Evolutionary conservation across 1,140 invertebrate species (phyloP), one percentile per base, ranked within the genome.

Genomic region (Matsumurasca onukii): DNA sequence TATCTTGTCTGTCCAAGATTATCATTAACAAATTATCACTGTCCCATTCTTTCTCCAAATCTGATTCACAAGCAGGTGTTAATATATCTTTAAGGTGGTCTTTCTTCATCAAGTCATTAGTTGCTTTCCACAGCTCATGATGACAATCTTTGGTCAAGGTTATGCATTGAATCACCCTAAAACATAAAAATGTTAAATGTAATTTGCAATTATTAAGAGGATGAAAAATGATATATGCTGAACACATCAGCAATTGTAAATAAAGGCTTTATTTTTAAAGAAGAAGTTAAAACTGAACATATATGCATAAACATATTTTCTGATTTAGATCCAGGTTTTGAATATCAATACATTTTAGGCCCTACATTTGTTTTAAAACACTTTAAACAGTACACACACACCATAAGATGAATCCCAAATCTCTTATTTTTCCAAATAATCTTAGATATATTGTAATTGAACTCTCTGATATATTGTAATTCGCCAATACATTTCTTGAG

Each of bases 101-200:
- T 79, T 92, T 89, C 64, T 86, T 82, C 1, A 93, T 90, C 39
- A 97, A 78, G 71, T 90, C 86, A 24, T 84, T 83, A 72, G 92
- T 89, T 73, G 91, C 90, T 0, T 82, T 78, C 90, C 91, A 95
- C 59, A 96, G 81, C 25, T 86, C 84, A 78, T 93, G 86, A 74
- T 93, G 91, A 75, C 92, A 95, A 29, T 82, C 75, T 51, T 86
- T 89, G 82, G 66, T 65, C 24, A 65, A 48, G 5, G 31, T 65
- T 25, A 39, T 22, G 89, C 81, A 81, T 67, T 48, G 25, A 31
- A 22, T 67, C 30, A 67, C 13, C 67, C 51, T 51, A 29, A 57
- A 49, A 39, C 55, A n/a, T n/a, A n/a, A n/a, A n/a, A n/a, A n/a
- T n/a, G n/a, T n/a, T n/a, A n/a, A n/a, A n/a, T n/a, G n/a, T n/a